Conservation (phyloP, 2,888 invertebrate species). For the Azorinus chamasolen region DNA sequence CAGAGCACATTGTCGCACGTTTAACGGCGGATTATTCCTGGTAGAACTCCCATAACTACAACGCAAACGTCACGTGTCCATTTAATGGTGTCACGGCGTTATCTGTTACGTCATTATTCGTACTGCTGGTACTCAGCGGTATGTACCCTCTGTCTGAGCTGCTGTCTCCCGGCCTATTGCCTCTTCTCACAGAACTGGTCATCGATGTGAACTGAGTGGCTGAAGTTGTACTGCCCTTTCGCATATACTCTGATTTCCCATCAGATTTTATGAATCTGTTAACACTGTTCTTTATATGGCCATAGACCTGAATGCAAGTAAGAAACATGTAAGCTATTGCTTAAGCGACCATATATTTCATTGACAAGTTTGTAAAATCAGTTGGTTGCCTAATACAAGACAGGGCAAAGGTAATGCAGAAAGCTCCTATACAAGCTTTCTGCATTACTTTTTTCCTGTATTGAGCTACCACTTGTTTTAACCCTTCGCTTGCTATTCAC, state of each 20-base stretch:
- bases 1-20: no score
- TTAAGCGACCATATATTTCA: no score
- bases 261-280: slow-evolving; percentile 35
- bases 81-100: slow-evolving; percentile 19
- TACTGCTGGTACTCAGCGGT: slow-evolving; percentile 61
- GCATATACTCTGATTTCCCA: slow-evolving; percentile 8
- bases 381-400: no score
- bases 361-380: no score
- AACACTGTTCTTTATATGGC: slow-evolving; percentile 37
- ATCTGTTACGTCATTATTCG: slow-evolving; percentile 36
- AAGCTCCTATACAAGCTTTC: no score
- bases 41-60: no score
- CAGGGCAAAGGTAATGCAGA: no score
- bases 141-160: slow-evolving; percentile 47
- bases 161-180: slow-evolving; percentile 32
- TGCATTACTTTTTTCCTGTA: no score
- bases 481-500: no score
- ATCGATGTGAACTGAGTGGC: slow-evolving; percentile 60
- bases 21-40: no score
- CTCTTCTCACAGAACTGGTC: slow-evolving; percentile 18
- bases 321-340: no score
- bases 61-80: slow-evolving; percentile 54
- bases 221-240: slow-evolving; percentile 53
- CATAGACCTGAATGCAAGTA: slow-evolving; percentile 40
- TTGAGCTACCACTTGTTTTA: no score